Conservation (phyloP, 1,140 invertebrate species). For the Battus philenor region DNA sequence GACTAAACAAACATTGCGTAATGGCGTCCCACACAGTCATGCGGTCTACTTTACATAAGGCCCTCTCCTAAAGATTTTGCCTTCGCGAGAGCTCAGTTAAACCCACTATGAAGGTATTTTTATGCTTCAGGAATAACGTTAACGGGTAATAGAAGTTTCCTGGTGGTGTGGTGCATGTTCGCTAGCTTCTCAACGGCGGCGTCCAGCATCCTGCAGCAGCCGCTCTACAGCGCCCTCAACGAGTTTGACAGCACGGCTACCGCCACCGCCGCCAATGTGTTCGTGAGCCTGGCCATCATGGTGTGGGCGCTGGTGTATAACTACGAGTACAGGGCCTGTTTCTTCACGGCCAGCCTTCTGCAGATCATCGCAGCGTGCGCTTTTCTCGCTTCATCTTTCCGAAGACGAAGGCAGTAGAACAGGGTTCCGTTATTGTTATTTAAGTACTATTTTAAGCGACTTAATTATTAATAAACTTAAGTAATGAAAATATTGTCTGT, state of each 20-base stretch:
- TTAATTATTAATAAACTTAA: too few relatives aligned
- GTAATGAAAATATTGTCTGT: too few relatives aligned
- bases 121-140: constrained; percentile 53
- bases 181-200: constrained; percentile 54
- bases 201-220: constrained; percentile 51
- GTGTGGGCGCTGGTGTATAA: constrained; percentile 50
- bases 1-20: too few relatives aligned
- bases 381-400: constrained; percentile 57
- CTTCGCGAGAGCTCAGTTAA: too few relatives aligned
- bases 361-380: constrained; percentile 48
- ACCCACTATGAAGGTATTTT: too few relatives aligned
- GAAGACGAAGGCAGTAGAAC: constrained; percentile 35
- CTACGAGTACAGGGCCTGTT: constrained; percentile 59
- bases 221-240: constrained; percentile 55
- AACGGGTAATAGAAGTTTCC: constrained; percentile 43
- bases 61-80: too few relatives aligned
- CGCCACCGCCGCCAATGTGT: constrained; percentile 49
- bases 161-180: constrained; percentile 62
- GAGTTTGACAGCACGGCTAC: constrained; percentile 66
- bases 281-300: constrained; percentile 50
- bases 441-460: too few relatives aligned
- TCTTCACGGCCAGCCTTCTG: constrained; percentile 52
- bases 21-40: too few relatives aligned
- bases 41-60: too few relatives aligned
- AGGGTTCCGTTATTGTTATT: neutral